phyloP scores from a whole-genome alignment of 1,140 invertebrate species.

The Reticulitermes speratus region DNA sequence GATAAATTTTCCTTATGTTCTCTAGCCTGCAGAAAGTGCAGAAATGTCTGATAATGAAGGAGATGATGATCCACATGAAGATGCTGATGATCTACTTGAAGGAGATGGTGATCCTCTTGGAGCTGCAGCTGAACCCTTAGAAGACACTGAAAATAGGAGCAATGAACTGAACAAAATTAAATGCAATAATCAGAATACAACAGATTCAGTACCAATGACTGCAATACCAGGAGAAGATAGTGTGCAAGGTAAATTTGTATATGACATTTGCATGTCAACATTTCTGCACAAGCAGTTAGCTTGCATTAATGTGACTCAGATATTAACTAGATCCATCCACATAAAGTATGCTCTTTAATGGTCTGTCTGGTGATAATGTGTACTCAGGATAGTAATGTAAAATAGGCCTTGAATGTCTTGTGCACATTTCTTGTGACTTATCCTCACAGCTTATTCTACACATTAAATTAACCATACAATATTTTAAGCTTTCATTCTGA shows the following conservation, averaged over 20 bases:
- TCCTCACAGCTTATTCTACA: too few relatives aligned
- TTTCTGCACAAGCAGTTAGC: too few relatives aligned
- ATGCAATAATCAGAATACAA: background rate
- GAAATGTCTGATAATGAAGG: slow-evolving; percentile 36
- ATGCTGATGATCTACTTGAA: slow-evolving; percentile 29
- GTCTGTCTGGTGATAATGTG: too few relatives aligned
- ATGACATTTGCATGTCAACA: too few relatives aligned
- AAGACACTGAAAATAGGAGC: background rate
- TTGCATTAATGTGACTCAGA: too few relatives aligned
- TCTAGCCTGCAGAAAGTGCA: background rate
- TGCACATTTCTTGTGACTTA: too few relatives aligned
- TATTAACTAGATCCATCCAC: too few relatives aligned
- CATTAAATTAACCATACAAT: too few relatives aligned
- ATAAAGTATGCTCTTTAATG: too few relatives aligned
- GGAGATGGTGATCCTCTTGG: slow-evolving; percentile 35
- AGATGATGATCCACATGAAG: slow-evolving; percentile 35
- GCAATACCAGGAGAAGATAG: background rate
- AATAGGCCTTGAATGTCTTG: too few relatives aligned
- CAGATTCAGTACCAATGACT: background rate
- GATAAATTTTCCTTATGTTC: background rate
- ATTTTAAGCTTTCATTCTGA: too few relatives aligned
- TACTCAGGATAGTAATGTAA: too few relatives aligned
- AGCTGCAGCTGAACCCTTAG: background rate
- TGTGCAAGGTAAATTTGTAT: background rate
- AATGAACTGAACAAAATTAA: background rate